phyloP scores from a whole-genome alignment of 2,797 vertebrate genomes.

The Todus mexicanus region DNA sequence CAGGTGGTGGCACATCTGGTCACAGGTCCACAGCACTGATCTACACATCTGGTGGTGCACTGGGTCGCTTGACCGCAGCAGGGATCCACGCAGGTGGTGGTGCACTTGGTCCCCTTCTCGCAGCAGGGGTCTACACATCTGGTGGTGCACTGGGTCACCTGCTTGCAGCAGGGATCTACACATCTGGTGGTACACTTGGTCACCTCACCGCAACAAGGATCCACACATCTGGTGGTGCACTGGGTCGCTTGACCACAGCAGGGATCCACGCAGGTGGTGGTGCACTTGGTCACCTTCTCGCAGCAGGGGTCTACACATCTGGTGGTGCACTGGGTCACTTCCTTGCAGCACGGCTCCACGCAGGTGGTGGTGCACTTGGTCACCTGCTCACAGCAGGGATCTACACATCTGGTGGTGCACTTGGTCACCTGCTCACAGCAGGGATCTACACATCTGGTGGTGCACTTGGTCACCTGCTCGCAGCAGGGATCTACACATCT shows the following conservation, averaged over 20 bases:
- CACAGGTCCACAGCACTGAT: fast-evolving
- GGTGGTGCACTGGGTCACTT: neutral
- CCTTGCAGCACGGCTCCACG: fast-evolving
- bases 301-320: neutral
- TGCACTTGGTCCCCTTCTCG: fast-evolving
- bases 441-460: fast-evolving
- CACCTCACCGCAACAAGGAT: fast-evolving
- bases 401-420: neutral
- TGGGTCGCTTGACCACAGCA: neutral
- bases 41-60: fast-evolving
- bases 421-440: neutral
- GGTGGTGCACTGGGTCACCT: neutral
- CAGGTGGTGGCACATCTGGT: neutral
- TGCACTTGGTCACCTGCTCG: neutral
- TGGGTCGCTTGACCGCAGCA: neutral
- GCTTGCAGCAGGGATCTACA: neutral
- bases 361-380: neutral
- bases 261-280: fast-evolving
- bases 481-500: no score
- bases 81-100: neutral
- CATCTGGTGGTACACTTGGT: neutral
- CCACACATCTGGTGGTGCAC: neutral
- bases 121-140: fast-evolving
- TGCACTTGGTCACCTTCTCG: neutral
- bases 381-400: fast-evolving